Evolutionary conservation across 2,113 vertebrate species (phyloP), one percentile per base, ranked within the genome.

Genomic region (Nothoprocta pentlandii): DNA sequence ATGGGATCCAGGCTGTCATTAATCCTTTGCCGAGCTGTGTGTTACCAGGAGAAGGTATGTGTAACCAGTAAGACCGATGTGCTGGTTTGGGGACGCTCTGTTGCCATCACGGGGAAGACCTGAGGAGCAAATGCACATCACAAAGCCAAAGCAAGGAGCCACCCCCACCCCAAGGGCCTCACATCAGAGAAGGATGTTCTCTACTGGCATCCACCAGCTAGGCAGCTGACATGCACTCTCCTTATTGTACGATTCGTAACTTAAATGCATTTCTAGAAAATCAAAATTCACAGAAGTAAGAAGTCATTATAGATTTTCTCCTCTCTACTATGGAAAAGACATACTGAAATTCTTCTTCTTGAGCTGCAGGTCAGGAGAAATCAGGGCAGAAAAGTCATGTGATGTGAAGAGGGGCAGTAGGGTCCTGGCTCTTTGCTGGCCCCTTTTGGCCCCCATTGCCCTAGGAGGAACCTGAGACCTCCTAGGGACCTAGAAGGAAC

Each of bases 1-100:
- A 94, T 92, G 93, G 92, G 92, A 96, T 89, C 86, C 53, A 14
- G 12, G 69, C 84, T 81, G 82, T 86, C 85, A 86, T 92, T 93
- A 95, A 90, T 85, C 88, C 87, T 93, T 80, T 46, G 4, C 73
- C 2, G 28, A 64, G 88, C 32, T 71, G 64, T 75, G 82, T 94
- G 93, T 47, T 79, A 88, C 87, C 80, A 94, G 88, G 78, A 92
- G 88, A 86, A 95, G 62, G 87, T 26, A 21, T 93, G 85, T 69
- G 92, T 83, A 94, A 34, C 42, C 92, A 88, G 93, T 69, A 90
- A 76, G 87, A 84, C 69, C 32, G 92, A 92, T 86, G 80, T 58
- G 74, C 62, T 90, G 80, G 20, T 28, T 93, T 92, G 85, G 44
- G 93, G 93, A 32, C 87, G 83, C 10, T 84, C 83, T 66, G 87